Conservation (phyloP, 2,888 invertebrate genomes). For the Cephus runcator region DNA sequence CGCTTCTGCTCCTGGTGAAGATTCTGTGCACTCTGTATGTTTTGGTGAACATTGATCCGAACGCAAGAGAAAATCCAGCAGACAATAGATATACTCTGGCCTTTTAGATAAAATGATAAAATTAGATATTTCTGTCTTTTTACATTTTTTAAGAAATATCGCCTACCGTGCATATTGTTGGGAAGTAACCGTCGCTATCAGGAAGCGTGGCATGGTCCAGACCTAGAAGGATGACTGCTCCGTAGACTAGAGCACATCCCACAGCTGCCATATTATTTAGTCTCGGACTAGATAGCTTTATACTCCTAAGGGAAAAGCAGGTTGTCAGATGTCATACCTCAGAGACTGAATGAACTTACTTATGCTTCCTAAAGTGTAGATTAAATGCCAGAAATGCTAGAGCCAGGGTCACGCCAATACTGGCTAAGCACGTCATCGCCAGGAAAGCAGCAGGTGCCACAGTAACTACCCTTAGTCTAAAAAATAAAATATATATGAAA, state of each 20-base stretch:
- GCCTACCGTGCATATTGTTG: conserved; percentile 87
- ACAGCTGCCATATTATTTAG: conserved; percentile 92
- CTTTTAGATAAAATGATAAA: conserved; percentile 64
- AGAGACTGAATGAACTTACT: conserved; percentile 68
- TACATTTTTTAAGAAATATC: conserved; percentile 3
- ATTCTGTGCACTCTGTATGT: conserved; percentile 93
- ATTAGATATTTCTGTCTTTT: neutral
- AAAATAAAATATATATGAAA: neutral
- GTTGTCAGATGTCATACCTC: neutral
- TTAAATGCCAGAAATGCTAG: conserved; percentile 84
- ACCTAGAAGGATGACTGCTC: conserved; percentile 86
- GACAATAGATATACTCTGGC: conserved; percentile 88
- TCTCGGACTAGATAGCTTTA: conserved; percentile 91
- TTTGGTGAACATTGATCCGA: conserved; percentile 95
- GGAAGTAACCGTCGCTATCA: conserved; percentile 76
- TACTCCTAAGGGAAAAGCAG: conserved; percentile 72
- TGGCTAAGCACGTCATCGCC: conserved; percentile 77
- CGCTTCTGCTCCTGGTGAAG: conserved; percentile 84
- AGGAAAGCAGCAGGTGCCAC: conserved; percentile 83
- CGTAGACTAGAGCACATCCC: conserved; percentile 91
- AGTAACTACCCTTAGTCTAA: conserved; percentile 77
- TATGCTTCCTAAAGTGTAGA: conserved; percentile 83
- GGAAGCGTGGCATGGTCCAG: conserved; percentile 84
- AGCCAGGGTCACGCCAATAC: conserved; percentile 80
- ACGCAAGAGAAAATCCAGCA: conserved; percentile 90